Conservation (phyloP, 2,113 vertebrate genomes). For the Mormyrus lacerda region DNA sequence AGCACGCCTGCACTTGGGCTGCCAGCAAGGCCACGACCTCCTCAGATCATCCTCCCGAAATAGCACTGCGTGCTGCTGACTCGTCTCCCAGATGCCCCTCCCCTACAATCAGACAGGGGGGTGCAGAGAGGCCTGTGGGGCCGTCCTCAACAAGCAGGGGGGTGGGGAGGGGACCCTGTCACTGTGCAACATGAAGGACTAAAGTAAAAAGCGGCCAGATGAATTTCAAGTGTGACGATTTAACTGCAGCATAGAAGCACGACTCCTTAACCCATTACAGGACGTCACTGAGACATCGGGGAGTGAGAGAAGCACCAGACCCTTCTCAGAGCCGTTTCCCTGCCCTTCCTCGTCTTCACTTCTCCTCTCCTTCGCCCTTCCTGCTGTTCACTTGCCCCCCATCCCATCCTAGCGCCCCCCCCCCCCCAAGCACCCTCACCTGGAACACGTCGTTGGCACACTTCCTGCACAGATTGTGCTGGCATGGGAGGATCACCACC, state of each 20-base stretch:
- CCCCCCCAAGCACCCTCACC: background rate
- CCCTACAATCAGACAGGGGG: background rate
- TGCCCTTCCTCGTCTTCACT: background rate
- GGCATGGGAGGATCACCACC: slow-evolving; percentile 86
- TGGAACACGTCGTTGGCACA: slow-evolving; percentile 77
- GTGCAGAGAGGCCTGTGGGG: background rate
- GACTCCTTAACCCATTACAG: background rate
- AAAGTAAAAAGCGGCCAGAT: background rate
- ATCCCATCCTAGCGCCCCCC: background rate
- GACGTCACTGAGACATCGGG: background rate
- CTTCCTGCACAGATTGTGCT: slow-evolving; percentile 84
- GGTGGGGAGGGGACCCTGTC: background rate
- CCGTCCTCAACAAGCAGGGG: background rate
- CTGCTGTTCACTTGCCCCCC: background rate
- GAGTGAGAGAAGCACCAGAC: background rate
- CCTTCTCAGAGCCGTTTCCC: background rate
- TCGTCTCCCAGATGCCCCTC: background rate
- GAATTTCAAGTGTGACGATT: background rate
- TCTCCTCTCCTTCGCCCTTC: background rate
- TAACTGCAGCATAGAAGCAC: background rate
- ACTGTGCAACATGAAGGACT: background rate
- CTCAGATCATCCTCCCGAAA: background rate
- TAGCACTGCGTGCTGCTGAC: background rate
- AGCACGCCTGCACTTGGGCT: background rate
- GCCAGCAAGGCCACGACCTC: background rate